Conservation (phyloP, 1,140 invertebrate genomes). For the Pinna nobilis region DNA sequence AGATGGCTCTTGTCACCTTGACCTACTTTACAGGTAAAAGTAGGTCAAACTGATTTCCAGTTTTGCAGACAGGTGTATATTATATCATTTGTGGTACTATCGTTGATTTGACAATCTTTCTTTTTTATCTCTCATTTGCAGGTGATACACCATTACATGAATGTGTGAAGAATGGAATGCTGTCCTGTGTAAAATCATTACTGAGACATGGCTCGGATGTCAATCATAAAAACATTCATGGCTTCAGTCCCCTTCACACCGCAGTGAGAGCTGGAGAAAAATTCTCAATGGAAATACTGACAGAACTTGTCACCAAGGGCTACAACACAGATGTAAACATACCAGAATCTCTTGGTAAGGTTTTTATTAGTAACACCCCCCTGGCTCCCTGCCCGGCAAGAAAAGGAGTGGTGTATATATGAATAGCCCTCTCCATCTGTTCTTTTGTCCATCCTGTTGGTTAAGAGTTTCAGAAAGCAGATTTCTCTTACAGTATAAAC, state of each 20-base stretch:
- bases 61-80: too few relatives aligned
- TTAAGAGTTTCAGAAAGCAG: too few relatives aligned
- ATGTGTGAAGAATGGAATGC: constrained; percentile 66
- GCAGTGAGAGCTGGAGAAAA: constrained; percentile 54
- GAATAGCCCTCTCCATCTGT: too few relatives aligned
- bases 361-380: not conserved
- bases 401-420: too few relatives aligned
- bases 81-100: too few relatives aligned
- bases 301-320: constrained; percentile 61
- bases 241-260: constrained; percentile 66
- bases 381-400: too few relatives aligned
- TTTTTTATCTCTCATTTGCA: constrained; percentile 36
- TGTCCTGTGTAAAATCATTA: constrained; percentile 62
- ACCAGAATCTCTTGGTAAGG: constrained; percentile 55
- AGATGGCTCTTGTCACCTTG: not conserved
- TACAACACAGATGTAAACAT: constrained; percentile 71
- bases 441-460: too few relatives aligned
- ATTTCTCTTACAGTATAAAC: not conserved
- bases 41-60: not conserved
- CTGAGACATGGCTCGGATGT: constrained; percentile 68
- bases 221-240: constrained; percentile 62
- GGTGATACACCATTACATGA: constrained; percentile 71
- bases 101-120: not conserved
- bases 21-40: too few relatives aligned
- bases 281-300: constrained; percentile 60